Conservation (phyloP, 2,888 invertebrate species). For the Sycophila texana region DNA sequence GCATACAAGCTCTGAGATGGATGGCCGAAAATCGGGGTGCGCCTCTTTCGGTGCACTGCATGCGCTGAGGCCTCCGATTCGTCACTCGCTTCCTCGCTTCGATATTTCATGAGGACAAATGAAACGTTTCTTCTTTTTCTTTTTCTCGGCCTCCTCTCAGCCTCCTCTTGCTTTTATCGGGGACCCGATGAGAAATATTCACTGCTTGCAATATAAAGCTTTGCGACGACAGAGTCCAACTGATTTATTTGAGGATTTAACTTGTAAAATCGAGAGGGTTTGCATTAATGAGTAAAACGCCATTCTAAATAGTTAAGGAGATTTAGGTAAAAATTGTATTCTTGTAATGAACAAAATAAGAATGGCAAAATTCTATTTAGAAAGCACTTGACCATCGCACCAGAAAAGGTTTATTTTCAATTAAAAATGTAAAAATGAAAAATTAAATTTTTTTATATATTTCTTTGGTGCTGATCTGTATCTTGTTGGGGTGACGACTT, state of each 20-base stretch:
- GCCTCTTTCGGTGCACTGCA: constrained; percentile 22
- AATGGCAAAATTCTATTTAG: too few relatives aligned
- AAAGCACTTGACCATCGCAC: too few relatives aligned
- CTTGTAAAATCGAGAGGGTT: not conserved
- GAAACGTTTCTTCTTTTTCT: not conserved
- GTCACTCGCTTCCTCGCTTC: constrained; percentile 11
- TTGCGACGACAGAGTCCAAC: not conserved
- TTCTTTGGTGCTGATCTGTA: too few relatives aligned
- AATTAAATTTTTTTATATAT: too few relatives aligned
- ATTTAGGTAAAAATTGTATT: too few relatives aligned
- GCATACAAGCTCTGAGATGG: constrained; percentile 28
- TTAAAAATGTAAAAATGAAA: too few relatives aligned
- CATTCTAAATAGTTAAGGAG: too few relatives aligned
- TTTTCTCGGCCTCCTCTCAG: not conserved
- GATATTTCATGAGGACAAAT: constrained; percentile 1
- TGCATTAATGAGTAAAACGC: not conserved
- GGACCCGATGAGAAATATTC: not conserved
- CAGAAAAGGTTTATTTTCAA: too few relatives aligned
- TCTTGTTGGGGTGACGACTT: too few relatives aligned
- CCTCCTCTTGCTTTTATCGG: not conserved
- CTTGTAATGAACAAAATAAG: too few relatives aligned
- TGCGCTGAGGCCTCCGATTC: not conserved
- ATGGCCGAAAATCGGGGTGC: constrained; percentile 31
- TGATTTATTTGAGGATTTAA: not conserved
- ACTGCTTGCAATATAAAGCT: not conserved